These are phyloP conservation scores for Lepidurus couesii DNA, from an alignment of 1,140 invertebrate species.

Conservation along the genomic window DNA sequence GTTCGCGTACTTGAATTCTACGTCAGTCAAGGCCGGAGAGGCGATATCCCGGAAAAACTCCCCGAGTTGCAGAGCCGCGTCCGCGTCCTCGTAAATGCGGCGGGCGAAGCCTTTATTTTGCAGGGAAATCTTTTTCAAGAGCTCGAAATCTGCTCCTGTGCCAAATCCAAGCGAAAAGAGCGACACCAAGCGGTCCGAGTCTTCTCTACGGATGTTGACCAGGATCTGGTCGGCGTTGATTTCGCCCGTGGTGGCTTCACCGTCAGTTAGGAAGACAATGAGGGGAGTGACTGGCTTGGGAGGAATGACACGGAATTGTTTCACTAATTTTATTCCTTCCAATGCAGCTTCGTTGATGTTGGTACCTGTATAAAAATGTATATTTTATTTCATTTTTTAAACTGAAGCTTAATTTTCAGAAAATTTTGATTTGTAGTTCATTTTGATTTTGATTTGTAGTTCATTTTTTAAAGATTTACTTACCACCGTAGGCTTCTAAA, in stretches of 20 bases:
- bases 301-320: conserved; percentile 18
- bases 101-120: conserved; percentile 62
- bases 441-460: neutral
- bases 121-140: conserved; percentile 58
- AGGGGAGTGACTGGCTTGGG: conserved; percentile 45
- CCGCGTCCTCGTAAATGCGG: conserved; percentile 66
- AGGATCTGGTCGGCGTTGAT: conserved; percentile 52
- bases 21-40: conserved; percentile 59
- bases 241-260: conserved; percentile 59
- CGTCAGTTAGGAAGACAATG: conserved; percentile 69
- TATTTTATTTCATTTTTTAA: no score
- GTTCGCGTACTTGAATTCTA: conserved; percentile 56
- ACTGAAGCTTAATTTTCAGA: neutral
- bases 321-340: conserved; percentile 50
- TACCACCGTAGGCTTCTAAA: neutral
- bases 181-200: conserved; percentile 40
- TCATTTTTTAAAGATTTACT: neutral
- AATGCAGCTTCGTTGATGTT: conserved; percentile 59
- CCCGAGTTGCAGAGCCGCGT: conserved; percentile 61
- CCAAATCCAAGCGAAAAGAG: conserved; percentile 67
- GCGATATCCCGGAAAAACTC: conserved; percentile 67
- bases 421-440: no score
- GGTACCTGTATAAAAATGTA: conserved; percentile 40
- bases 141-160: conserved; percentile 58
- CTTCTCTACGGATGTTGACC: conserved; percentile 40